Evolutionary conservation across 2,797 vertebrate species (phyloP), one percentile per base, ranked within the genome.

Genomic region (Merluccius polli): DNA sequence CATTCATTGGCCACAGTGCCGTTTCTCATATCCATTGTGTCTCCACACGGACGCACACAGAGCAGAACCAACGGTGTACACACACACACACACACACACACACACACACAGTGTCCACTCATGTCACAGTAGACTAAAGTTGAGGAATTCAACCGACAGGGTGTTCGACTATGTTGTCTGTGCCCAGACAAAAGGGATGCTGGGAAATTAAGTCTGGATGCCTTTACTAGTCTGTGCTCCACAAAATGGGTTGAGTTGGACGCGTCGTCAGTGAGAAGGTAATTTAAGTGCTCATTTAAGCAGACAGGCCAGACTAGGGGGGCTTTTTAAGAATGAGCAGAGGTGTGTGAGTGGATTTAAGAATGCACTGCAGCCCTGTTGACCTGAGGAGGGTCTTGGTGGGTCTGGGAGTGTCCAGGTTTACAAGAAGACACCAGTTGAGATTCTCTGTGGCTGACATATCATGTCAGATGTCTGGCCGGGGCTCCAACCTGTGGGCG

Each of bases 401-500:
- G 1, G n/a, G 2, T 27, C 59, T 65, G 24, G 59, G 59, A 44
- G 80, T 88, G 83, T 83, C 78, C 71, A 77, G 81, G 21, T 44
- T 79, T 38, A 67, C 82, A 78, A 87, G 73, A 81, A 87, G 72
- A 79, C 72, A 79, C 15, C 68, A 80, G 79, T 87, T 86, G 76
- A 33, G 73, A 81, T 76, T 81, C 52, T 85, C 36, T 77, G 75
- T 73, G 70, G 72, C 48, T 77, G 83, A 90, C 80, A 85, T 75
- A 87, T 86, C 76, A 82, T 86, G 87, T 87, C 87, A 87, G 82
- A 87, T 68, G 78, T 89, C 77, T 73, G 67, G 87, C 79, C 70
- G 83, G 87, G 86, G 87, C 83, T 86, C 85, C 38, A 85, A 79
- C 84, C 78, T 82, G 10, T 73, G 91, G 89, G 90, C 82, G 92